Percentiles rank a stretch among this genome's conserved stretches.
Evolutionary conservation across 2,888 invertebrate species (phyloP).

Genomic region (Ichneumoninae sp.): DNA sequence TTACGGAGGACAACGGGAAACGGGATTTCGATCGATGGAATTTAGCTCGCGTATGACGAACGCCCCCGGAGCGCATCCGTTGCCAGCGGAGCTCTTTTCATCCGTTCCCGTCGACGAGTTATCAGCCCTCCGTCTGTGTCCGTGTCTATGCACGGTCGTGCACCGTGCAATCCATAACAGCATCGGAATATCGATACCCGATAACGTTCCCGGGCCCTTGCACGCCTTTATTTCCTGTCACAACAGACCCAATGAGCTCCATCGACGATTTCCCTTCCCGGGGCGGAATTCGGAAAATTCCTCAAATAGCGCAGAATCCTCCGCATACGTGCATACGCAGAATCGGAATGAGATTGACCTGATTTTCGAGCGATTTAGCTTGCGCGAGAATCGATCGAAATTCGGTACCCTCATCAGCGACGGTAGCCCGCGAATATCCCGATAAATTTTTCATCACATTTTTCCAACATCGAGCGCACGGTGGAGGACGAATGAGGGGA

Average conservation of each 20-base stretch:
- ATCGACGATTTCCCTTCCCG: neutral
- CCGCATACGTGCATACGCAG: neutral
- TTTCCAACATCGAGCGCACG: neutral
- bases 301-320: conserved; percentile 17
- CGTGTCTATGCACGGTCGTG: neutral
- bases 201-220: neutral
- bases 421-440: conserved; percentile 23
- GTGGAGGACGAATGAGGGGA: neutral
- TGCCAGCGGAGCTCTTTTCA: neutral
- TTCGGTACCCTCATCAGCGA: neutral
- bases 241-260: neutral
- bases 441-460: conserved; percentile 51
- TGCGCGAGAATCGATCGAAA: neutral
- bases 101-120: conserved; percentile 4
- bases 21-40: conserved; percentile 21
- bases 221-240: conserved; percentile 23
- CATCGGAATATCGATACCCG: conserved; percentile 15
- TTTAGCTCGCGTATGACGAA: conserved; percentile 24
- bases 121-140: neutral
- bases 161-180: neutral
- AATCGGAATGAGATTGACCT: conserved; percentile 35
- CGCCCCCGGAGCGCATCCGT: neutral
- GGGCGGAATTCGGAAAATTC: conserved; percentile 3
- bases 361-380: conserved; percentile 36
- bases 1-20: neutral